Conservation (phyloP, 1,140 invertebrate species). For the Asobara japonica region DNA sequence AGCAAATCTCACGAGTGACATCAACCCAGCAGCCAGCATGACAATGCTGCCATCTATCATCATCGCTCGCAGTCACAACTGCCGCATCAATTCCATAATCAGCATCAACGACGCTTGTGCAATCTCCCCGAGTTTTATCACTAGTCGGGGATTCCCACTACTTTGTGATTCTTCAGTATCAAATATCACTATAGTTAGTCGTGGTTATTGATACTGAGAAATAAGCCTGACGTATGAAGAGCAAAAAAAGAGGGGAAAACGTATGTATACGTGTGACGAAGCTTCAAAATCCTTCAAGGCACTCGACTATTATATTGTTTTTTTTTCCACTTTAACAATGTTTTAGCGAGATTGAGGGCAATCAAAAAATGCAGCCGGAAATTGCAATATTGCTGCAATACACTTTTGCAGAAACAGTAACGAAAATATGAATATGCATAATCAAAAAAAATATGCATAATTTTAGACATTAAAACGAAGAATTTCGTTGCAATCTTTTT, state of each 20-base stretch:
- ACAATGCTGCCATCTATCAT: slow-evolving; percentile 48
- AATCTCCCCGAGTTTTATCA: slow-evolving; percentile 64
- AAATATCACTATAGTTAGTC: background rate
- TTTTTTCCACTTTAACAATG: background rate
- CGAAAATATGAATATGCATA: no score
- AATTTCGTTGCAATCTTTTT: no score
- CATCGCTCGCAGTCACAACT: slow-evolving; percentile 43
- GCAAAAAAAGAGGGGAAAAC: background rate
- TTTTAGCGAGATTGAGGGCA: no score
- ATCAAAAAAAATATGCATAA: no score
- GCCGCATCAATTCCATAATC: slow-evolving; percentile 43
- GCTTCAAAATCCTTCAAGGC: background rate
- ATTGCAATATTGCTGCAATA: no score
- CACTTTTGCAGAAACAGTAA: no score
- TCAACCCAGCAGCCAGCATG: slow-evolving; percentile 51
- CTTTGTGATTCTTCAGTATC: background rate
- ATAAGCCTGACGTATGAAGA: background rate
- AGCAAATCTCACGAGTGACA: slow-evolving; percentile 64
- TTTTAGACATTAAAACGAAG: no score
- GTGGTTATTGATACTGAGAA: background rate
- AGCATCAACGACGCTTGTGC: slow-evolving; percentile 58
- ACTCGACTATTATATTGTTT: background rate
- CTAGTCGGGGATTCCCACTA: slow-evolving; percentile 39
- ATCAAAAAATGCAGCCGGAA: no score
- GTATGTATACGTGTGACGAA: slow-evolving; percentile 9